Base-by-base conservation (phyloP, 2,888 invertebrate genomes). In the Melinopterus prodromus region DNA sequence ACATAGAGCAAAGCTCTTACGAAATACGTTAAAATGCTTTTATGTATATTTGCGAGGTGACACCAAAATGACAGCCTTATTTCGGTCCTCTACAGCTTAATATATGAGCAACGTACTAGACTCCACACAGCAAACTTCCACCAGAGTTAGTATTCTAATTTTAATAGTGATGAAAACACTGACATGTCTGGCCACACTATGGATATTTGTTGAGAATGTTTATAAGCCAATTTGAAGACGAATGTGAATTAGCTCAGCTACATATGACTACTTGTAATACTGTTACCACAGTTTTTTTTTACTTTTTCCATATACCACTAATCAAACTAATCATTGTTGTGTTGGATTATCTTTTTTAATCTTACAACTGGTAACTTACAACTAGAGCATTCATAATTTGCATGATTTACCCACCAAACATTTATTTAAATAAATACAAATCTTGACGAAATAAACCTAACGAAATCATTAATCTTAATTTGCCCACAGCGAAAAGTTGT, bases 21-120 rank as follows among this genome's bases (percentile, higher is more conserved):
- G 53, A 53, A 53, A 53, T 53, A 53, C 53, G 53, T 53, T 53
- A 53, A 53, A 53, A 53, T 53, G 53, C 53, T 53, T 53, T 53
- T 53, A 53, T 53, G 53, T 53, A 53, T 53, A 53, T 53, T 53
- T 53, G 53, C 12, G 53, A 53, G 53, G 53, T 53, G 53, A 53
- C 53, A 53, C 53, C 53, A 53, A 53, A 53, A 53, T 53, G 53
- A 53, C 53, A 53, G 53, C 53, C 53, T 53, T 53, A 53, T 53
- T 53, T 53, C 53, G 12, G 53, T 53, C 53, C 12, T 7, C 53
- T 53, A 53, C 53, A 12, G 53, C 53, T 53, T 53, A 53, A 53
- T 53, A 26, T 26, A 53, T 7, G 2, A 1, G 12, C 9, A 53
- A 53, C 12, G 53, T 53, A 53, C 53, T 53, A 53, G 53, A 7